These are phyloP conservation scores for Montipora capitata DNA, from an alignment of 92 coral and sea anemone genomes.

Conservation along the genomic window DNA sequence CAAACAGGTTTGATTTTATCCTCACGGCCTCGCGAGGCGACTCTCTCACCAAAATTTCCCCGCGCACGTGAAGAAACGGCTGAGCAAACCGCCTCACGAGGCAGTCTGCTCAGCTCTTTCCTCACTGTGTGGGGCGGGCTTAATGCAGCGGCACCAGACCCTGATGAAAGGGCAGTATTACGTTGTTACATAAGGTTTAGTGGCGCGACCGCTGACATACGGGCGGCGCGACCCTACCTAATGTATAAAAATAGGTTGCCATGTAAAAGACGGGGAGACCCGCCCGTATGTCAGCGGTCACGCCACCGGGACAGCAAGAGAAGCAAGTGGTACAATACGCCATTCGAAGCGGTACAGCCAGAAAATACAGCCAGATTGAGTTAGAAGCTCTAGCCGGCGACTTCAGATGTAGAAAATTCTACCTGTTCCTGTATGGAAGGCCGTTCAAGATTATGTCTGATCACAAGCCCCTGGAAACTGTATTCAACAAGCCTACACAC, in stretches of 20 bases:
- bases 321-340: conserved; percentile 31
- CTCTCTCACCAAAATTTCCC: no score
- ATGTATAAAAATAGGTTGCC: not conserved
- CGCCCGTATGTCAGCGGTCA: conserved; percentile 14
- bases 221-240: no score
- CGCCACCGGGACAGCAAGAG: not conserved
- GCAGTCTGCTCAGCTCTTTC: no score
- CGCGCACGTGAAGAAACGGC: no score
- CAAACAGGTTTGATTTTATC: no score
- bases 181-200: conserved; percentile 1
- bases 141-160: conserved; percentile 8
- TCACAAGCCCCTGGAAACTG: conserved; percentile 24
- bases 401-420: conserved; percentile 25
- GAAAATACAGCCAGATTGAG: conserved; percentile 33
- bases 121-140: no score
- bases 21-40: no score
- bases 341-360: not conserved
- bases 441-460: not conserved
- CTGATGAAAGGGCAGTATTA: not conserved
- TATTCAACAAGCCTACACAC: not conserved
- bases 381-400: conserved; percentile 23
- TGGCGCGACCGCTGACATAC: no score
- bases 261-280: no score
- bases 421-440: not conserved
- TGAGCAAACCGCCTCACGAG: no score